These are phyloP conservation scores for Isurus oxyrinchus DNA, from an alignment of 2,113 vertebrate species.

Conservation along the genomic window DNA sequence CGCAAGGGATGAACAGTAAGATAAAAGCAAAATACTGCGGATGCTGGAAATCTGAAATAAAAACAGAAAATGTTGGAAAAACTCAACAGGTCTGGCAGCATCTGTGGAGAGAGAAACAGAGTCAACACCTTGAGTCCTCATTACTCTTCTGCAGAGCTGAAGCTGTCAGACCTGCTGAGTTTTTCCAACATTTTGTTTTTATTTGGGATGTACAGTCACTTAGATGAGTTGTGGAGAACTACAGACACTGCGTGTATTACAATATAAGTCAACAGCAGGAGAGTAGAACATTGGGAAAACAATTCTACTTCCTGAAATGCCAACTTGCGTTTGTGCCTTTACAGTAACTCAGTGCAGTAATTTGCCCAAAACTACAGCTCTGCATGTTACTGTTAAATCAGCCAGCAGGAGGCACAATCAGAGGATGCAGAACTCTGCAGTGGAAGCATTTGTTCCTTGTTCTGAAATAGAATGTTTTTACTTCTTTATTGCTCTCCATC, in stretches of 20 bases:
- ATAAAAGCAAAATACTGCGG: too few species aligned
- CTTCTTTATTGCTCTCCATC: neutral
- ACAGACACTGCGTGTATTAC: neutral
- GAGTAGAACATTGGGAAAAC: neutral
- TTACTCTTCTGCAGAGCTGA: too few species aligned
- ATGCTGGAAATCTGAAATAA: too few species aligned
- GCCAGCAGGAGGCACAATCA: neutral
- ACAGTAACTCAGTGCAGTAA: neutral
- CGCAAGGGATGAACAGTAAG: neutral
- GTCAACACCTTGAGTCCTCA: too few species aligned
- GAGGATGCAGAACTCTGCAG: neutral
- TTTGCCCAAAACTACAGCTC: conserved; percentile 1
- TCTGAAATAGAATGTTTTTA: neutral
- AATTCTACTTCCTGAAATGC: neutral
- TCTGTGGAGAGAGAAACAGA: too few species aligned
- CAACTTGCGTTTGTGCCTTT: neutral
- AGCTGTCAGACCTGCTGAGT: neutral
- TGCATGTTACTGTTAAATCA: neutral
- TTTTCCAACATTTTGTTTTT: too few species aligned
- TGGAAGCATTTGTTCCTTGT: neutral
- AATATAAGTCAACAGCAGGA: neutral
- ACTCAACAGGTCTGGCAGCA: too few species aligned
- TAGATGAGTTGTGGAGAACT: neutral
- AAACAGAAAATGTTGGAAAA: too few species aligned
- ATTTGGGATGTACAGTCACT: neutral